Evolutionary conservation across 1,140 invertebrate genomes (phyloP), one percentile per base, ranked within the genome.

Genomic region (Leptinotarsa lineolata): DNA sequence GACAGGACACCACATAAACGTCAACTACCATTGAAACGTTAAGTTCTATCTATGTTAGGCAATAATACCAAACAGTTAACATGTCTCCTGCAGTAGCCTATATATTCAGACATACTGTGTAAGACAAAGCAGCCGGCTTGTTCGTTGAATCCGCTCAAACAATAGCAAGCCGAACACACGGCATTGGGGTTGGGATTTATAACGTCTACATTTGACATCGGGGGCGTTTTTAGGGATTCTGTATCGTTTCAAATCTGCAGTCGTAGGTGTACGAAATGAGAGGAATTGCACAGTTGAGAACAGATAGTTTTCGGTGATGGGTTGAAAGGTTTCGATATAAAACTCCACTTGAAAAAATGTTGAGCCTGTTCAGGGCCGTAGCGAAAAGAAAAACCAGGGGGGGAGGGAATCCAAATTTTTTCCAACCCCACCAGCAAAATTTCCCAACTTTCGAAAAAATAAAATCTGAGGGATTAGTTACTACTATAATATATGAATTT

Each of bases 101-200:
- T 75, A 75, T 75, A 75, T 75, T 72, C 70, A 69, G 71, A 75
- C 70, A 75, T 70, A 75, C 72, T 75, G 74, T 75, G 66, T 75
- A 75, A 72, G 74, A 75, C 74, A 75, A 75, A 68, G 70, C 74
- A 46, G 46, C 59, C 58, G 30, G 45, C 74, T 58, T 72, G 71
- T 75, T 72, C 63, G 59, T 54, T 69, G 46, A 63, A 72, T 13
- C 74, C 58, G 65, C 44, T 69, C 73, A 67, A 72, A 75, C 74
- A 75, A 75, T 72, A 72, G 74, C 69, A 72, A 75, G 69, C 61
- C 22, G 44, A 65, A 68, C 60, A 67, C 65, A 65, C 67, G 15
- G 22, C 48, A 69, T 39, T 30, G 68, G 67, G 70, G 74, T 69
- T 59, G 46, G 61, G 71, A 75, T 75, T 75, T 75, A 75, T 75